phyloP scores from a whole-genome alignment of 2,888 invertebrate genomes.

The Chaetoderma sp. region DNA sequence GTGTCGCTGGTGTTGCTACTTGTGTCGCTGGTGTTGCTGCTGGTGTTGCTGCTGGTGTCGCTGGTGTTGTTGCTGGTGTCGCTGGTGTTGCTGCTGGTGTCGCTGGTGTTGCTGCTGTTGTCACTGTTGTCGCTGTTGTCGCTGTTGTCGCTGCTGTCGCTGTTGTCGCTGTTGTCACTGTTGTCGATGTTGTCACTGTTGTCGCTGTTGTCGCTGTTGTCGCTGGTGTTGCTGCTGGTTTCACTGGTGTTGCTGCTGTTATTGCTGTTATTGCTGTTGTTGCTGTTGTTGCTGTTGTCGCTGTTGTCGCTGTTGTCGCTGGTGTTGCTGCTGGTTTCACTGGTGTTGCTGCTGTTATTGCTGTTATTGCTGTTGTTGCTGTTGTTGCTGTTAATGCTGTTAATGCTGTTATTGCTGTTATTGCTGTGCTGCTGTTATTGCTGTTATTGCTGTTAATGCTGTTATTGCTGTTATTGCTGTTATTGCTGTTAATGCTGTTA shows the following conservation, averaged over 20 bases:
- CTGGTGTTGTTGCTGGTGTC: no score
- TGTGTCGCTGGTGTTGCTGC: no score
- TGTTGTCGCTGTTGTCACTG: no score
- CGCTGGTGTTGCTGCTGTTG: no score
- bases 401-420: no score
- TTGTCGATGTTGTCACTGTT: not conserved
- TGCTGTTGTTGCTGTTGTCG: not conserved
- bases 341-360: not conserved
- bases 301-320: not conserved
- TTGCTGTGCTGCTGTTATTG: not conserved
- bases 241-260: no score
- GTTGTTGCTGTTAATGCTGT: not conserved
- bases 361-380: conserved; percentile 1
- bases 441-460: not conserved
- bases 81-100: no score
- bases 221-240: no score
- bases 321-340: no score
- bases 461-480: not conserved
- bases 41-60: no score
- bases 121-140: not conserved
- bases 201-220: not conserved
- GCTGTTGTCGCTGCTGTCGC: not conserved
- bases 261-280: not conserved
- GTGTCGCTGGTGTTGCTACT: no score
- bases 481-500: not conserved